Evolutionary conservation across 2,888 invertebrate genomes (phyloP).

Genomic region (Drosophila niveifrons): DNA sequence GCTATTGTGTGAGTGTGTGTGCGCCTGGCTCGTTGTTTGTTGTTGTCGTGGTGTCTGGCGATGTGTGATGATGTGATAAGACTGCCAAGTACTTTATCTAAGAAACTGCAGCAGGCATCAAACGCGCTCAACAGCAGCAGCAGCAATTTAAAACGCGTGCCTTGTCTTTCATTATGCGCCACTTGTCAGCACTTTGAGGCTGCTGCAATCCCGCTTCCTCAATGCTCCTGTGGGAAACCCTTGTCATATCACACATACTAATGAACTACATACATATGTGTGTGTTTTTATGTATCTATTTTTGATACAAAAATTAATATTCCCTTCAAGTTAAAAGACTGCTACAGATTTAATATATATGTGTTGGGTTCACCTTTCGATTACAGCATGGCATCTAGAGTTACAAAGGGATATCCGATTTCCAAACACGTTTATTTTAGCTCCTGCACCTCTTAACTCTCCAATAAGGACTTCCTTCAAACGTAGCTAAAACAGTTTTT

Average conservation of each 20-base stretch:
- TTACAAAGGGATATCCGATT: conserved; percentile 10
- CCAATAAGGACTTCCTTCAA: conserved; percentile 52
- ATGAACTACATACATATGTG: not conserved
- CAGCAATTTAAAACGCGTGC: conserved; percentile 53
- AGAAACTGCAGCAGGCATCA: conserved; percentile 41
- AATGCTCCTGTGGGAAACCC: conserved; percentile 24
- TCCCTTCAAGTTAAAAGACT: not conserved
- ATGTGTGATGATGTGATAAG: conserved; percentile 68
- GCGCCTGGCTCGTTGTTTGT: conserved; percentile 47
- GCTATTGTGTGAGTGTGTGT: conserved; percentile 18
- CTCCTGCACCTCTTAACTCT: conserved; percentile 2
- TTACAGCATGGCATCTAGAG: not conserved
- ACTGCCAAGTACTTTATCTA: conserved; percentile 39
- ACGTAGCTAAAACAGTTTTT: conserved; percentile 14
- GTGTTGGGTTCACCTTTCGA: not conserved
- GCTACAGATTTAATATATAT: not conserved
- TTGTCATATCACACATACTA: conserved; percentile 56
- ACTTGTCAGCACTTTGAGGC: conserved; percentile 48
- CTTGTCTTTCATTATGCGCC: conserved; percentile 51
- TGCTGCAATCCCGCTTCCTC: not conserved
- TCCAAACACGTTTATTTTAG: conserved; percentile 3
- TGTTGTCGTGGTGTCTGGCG: conserved; percentile 37
- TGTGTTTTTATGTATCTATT: not conserved
- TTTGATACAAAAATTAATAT: not conserved
- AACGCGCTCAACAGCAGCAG: conserved; percentile 24